A percentile compares a stretch with the other conserved stretches of the same genome.
These are phyloP conservation scores for Rhopalosiphum nymphaeae DNA, from an alignment of 2,888 invertebrate species.

Conservation along the genomic window DNA sequence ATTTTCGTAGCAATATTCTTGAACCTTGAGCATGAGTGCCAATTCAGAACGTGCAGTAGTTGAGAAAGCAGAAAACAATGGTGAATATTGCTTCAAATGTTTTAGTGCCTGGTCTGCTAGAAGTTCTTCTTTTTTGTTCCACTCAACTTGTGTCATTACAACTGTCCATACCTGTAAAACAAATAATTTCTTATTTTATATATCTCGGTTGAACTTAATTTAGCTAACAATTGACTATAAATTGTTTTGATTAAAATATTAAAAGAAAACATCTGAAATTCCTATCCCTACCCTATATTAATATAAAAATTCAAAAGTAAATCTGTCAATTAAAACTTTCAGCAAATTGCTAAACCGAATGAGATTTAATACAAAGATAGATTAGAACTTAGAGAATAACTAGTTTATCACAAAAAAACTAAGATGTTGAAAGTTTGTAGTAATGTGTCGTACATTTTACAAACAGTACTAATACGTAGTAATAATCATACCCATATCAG, in stretches of 20 bases:
- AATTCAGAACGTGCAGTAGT: conserved; percentile 89
- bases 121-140: conserved; percentile 98
- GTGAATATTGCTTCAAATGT: conserved; percentile 88
- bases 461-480: no score
- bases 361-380: no score
- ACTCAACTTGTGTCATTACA: conserved; percentile 95
- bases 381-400: no score
- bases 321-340: no score
- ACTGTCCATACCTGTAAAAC: conserved; percentile 86
- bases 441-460: no score
- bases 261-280: neutral
- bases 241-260: neutral
- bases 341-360: neutral
- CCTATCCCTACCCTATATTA: no score
- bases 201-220: neutral
- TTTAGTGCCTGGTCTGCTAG: conserved; percentile 95
- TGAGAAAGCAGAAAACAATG: conserved; percentile 88
- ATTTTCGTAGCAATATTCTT: conserved; percentile 98
- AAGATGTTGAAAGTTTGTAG: no score
- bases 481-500: no score
- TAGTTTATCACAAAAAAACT: no score
- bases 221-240: neutral
- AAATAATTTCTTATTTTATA: neutral
- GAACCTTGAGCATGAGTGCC: conserved; percentile 90
- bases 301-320: no score